A percentile compares a stretch with the other conserved stretches of the same genome.
Evolutionary conservation across 2,797 vertebrate genomes (phyloP).

Genomic region (Sebastes glaucus): DNA sequence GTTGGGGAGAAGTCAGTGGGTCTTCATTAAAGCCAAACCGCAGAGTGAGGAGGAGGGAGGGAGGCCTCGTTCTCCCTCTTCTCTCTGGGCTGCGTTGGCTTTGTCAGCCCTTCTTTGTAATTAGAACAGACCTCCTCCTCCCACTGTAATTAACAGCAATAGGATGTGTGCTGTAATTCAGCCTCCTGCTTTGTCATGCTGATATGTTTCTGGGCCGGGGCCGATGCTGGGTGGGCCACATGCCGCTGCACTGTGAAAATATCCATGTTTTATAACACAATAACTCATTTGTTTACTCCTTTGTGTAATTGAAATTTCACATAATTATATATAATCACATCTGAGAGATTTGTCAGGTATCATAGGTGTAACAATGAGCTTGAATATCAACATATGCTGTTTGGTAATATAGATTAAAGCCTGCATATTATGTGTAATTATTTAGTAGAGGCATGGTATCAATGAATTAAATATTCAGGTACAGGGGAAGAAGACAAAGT

Average conservation of each 20-base stretch:
- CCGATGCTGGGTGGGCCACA: conserved; percentile 52
- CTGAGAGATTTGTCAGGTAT: background rate
- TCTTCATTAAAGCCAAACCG: conserved; percentile 72
- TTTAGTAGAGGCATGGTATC: background rate
- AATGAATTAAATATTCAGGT: background rate
- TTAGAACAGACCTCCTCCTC: conserved; percentile 71
- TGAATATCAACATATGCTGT: background rate
- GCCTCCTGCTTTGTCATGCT: conserved; percentile 67
- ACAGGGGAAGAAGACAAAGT: background rate
- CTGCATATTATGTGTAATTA: background rate
- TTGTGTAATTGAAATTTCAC: background rate
- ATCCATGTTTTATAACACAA: background rate
- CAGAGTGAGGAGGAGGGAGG: conserved; percentile 50
- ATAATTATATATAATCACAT: background rate
- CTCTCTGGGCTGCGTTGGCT: conserved; percentile 58
- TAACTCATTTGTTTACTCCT: background rate
- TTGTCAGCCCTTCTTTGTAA: conserved; percentile 75
- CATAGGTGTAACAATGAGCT: background rate
- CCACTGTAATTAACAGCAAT: conserved; percentile 74
- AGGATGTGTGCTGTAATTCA: conserved; percentile 69
- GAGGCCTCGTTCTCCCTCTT: conserved; percentile 24
- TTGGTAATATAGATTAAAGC: background rate
- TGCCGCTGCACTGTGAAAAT: conserved; percentile 1
- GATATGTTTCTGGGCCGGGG: conserved; percentile 37
- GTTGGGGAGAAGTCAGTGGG: conserved; percentile 58